Conservation (phyloP, 2,888 invertebrate species). For the Buathra laborator region DNA sequence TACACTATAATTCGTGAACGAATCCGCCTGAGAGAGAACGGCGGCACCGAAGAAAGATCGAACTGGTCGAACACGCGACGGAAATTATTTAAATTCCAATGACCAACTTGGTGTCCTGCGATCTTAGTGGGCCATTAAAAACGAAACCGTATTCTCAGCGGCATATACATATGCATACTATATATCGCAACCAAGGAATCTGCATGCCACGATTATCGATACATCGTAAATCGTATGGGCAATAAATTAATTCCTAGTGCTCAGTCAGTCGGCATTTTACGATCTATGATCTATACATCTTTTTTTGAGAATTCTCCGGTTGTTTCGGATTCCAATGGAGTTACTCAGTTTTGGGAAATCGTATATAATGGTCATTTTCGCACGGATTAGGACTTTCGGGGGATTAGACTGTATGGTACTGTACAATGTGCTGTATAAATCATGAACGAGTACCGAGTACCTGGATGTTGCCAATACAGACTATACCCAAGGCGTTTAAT, state of each 20-base stretch:
- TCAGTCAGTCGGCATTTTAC: neutral
- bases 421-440: neutral
- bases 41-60: neutral
- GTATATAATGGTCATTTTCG: too few species aligned
- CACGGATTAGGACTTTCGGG: too few species aligned
- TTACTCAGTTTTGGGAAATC: neutral
- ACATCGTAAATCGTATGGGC: constrained; percentile 10
- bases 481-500: constrained; percentile 1
- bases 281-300: neutral
- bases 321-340: neutral
- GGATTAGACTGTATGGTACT: too few species aligned
- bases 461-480: neutral
- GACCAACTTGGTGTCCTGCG: neutral
- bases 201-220: constrained; percentile 1
- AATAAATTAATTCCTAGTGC: neutral
- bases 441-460: constrained; percentile 7
- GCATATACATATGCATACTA: neutral
- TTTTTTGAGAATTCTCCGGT: neutral
- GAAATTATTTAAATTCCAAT: constrained; percentile 28
- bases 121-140: constrained; percentile 28
- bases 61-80: constrained; percentile 26
- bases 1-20: constrained; percentile 25
- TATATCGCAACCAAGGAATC: constrained; percentile 1
- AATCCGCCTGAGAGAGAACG: neutral
- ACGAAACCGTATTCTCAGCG: neutral